A percentile compares a stretch with the other conserved stretches of the same genome.
Evolutionary conservation across 2,797 vertebrate species (phyloP).

Genomic region (Tenualosa ilisha): DNA sequence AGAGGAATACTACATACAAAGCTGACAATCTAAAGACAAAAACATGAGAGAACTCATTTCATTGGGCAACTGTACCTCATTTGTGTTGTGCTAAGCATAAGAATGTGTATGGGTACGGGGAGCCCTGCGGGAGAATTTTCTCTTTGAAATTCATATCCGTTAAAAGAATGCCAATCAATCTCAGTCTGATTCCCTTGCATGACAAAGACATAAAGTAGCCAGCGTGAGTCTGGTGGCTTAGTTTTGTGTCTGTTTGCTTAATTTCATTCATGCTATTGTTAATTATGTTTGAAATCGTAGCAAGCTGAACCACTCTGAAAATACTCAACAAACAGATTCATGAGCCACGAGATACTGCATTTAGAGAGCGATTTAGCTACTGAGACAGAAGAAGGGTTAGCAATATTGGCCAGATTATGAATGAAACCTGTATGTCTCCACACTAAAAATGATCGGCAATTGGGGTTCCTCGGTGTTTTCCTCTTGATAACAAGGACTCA

Average conservation of each 20-base stretch:
- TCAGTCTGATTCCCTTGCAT: slow-evolving; percentile 61
- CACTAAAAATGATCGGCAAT: background rate
- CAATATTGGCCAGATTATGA: background rate
- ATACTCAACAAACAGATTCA: background rate
- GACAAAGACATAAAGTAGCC: slow-evolving; percentile 57
- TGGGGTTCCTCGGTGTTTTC: background rate
- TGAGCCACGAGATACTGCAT: background rate
- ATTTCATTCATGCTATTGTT: background rate
- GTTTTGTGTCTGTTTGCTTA: background rate
- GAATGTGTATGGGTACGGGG: background rate
- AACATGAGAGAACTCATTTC: background rate
- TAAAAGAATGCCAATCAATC: slow-evolving; percentile 72
- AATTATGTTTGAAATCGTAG: background rate
- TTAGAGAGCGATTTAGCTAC: background rate
- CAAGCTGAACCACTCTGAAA: background rate
- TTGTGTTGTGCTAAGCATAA: background rate
- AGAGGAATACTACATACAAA: background rate
- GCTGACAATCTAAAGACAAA: background rate
- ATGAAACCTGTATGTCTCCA: background rate
- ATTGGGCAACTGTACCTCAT: background rate
- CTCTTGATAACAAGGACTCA: slow-evolving; percentile 40
- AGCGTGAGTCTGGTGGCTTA: slow-evolving; percentile 46
- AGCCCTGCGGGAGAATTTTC: background rate
- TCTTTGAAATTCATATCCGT: slow-evolving; percentile 69
- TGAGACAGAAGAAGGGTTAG: background rate